Conservation (phyloP, 2,113 vertebrate species). For the Mugil cephalus region DNA sequence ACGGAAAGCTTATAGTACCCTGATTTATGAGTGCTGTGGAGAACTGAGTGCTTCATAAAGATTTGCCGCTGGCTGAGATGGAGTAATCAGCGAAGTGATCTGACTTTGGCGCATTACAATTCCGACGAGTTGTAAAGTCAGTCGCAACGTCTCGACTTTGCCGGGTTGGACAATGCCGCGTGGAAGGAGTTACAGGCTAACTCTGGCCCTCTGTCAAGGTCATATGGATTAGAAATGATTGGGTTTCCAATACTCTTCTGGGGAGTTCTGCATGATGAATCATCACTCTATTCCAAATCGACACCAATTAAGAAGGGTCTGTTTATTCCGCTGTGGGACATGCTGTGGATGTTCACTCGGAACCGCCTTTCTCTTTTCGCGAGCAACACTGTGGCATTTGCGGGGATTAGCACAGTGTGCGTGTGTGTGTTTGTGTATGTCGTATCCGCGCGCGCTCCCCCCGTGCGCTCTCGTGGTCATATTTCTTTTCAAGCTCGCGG, state of each 20-base stretch:
- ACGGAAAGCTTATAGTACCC: conserved; percentile 67
- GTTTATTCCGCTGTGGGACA: conserved; percentile 78
- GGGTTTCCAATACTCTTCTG: conserved; percentile 79
- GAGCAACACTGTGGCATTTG: conserved; percentile 70
- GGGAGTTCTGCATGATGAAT: conserved; percentile 82
- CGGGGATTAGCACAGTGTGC: conserved; percentile 68
- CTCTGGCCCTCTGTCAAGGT: conserved; percentile 78
- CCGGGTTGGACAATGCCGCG: conserved; percentile 51
- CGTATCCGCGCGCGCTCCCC: conserved; percentile 9
- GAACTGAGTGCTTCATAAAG: conserved; percentile 82
- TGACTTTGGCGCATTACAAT: conserved; percentile 75
- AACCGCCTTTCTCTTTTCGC: conserved; percentile 57
- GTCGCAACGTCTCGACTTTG: conserved; percentile 66
- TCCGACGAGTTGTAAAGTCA: conserved; percentile 70
- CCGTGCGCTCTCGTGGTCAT: conserved; percentile 25
- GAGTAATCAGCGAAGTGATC: conserved; percentile 81
- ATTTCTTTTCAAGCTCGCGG: conserved; percentile 49
- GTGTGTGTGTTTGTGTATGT: conserved; percentile 15
- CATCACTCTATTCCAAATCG: conserved; percentile 80
- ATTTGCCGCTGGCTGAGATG: conserved; percentile 75
- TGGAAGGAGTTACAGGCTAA: conserved; percentile 56
- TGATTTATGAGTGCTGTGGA: conserved; percentile 79
- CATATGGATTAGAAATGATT: conserved; percentile 84
- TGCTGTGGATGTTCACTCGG: conserved; percentile 62
- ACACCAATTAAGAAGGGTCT: conserved; percentile 82